phyloP scores from a whole-genome alignment of 1,140 invertebrate genomes.

The Chlorops oryzae region DNA sequence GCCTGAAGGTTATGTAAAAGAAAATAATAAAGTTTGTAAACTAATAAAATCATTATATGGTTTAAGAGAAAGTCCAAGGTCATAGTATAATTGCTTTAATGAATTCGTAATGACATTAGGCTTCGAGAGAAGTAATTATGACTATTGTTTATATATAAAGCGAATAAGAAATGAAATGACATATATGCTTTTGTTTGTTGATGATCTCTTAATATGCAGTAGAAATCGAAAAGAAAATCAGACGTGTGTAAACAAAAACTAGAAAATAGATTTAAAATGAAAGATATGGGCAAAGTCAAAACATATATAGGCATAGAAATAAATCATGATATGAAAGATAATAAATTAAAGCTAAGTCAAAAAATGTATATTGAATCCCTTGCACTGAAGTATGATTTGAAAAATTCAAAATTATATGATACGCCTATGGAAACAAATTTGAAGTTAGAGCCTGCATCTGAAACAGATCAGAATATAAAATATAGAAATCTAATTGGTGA shows the following conservation, averaged over 20 bases:
- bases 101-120: constrained; percentile 15
- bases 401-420: constrained; percentile 21
- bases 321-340: constrained; percentile 30
- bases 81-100: constrained; percentile 38
- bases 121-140: constrained; percentile 13
- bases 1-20: constrained; percentile 40
- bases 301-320: constrained; percentile 24
- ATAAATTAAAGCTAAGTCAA: constrained; percentile 38
- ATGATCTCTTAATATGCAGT: constrained; percentile 9
- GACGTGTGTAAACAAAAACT: constrained; percentile 25
- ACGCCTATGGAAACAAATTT: constrained; percentile 49
- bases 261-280: constrained; percentile 35
- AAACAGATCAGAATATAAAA: constrained; percentile 2
- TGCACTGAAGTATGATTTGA: constrained; percentile 37
- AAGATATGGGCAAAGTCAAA: constrained; percentile 39
- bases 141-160: constrained; percentile 20
- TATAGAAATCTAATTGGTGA: constrained; percentile 38
- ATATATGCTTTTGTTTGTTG: constrained; percentile 24
- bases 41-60: constrained; percentile 14
- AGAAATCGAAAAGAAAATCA: constrained; percentile 21
- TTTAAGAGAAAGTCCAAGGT: constrained; percentile 31
- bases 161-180: constrained; percentile 37
- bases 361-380: constrained; percentile 46
- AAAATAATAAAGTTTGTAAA: constrained; percentile 17
- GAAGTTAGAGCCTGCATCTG: constrained; percentile 30